A percentile compares a stretch with the other conserved stretches of the same genome.
Conservation (phyloP, 2,888 invertebrate genomes). For the Drosophila mimica region DNA sequence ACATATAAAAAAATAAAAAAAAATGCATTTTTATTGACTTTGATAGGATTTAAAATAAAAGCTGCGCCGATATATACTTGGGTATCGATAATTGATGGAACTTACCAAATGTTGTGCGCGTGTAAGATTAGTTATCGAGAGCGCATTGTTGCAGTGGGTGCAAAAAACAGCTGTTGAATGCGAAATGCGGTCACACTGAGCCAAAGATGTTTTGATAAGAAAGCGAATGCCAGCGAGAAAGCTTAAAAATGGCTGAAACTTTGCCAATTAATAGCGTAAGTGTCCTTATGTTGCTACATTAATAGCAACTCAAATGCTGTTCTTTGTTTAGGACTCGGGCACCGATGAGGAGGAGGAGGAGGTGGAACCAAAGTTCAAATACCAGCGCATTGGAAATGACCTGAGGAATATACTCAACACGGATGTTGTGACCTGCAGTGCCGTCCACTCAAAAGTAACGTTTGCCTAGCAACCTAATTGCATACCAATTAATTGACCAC, state of each 20-base stretch:
- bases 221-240: constrained; percentile 16
- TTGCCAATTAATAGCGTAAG: constrained; percentile 50
- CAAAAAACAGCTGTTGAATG: constrained; percentile 44
- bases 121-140: constrained; percentile 1
- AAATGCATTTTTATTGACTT: too few species aligned
- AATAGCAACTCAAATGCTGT: too few species aligned
- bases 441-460: constrained; percentile 94
- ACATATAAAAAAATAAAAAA: constrained; percentile 9
- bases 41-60: too few species aligned
- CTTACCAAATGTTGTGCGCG: neutral
- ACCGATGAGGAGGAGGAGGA: constrained; percentile 86
- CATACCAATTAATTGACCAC: neutral
- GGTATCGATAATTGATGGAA: neutral
- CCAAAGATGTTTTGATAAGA: constrained; percentile 54
- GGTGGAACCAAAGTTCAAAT: constrained; percentile 95
- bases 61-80: neutral
- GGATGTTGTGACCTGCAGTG: constrained; percentile 95
- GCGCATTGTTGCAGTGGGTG: neutral
- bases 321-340: constrained; percentile 57
- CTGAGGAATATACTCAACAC: constrained; percentile 92
- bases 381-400: constrained; percentile 95
- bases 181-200: constrained; percentile 37
- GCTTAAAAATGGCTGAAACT: constrained; percentile 41
- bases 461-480: neutral
- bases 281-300: neutral